These are phyloP conservation scores for Pluvianellus socialis DNA, from an alignment of 2,113 vertebrate species.

Conservation along the genomic window DNA sequence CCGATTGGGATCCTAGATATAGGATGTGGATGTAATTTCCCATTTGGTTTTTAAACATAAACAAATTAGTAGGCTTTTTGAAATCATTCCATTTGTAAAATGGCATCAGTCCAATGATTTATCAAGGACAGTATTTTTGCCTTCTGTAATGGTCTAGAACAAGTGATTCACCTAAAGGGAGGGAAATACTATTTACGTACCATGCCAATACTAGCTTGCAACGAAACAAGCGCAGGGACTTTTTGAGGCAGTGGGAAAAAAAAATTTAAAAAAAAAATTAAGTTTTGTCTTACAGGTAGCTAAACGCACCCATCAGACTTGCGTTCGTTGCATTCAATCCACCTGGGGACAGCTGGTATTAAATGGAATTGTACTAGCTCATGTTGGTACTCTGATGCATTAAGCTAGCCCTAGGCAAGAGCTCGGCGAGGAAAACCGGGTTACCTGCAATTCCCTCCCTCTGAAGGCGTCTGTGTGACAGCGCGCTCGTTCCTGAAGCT, in stretches of 20 bases:
- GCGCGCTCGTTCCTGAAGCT: not conserved
- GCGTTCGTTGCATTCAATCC: not conserved
- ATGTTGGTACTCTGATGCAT: not conserved
- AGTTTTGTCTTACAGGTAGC: not conserved
- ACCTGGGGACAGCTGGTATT: not conserved
- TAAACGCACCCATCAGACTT: not conserved
- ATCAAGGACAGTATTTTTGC: not conserved
- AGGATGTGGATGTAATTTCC: not conserved
- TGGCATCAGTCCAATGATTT: not conserved
- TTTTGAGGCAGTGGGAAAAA: not conserved
- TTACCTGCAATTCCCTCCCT: not conserved
- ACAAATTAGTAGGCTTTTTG: not conserved
- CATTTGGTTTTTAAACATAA: not conserved
- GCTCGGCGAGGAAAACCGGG: not conserved
- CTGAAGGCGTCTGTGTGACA: not conserved
- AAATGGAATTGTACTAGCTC: not conserved
- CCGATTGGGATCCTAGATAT: not conserved
- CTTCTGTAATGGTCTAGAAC: not conserved
- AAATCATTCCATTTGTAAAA: not conserved
- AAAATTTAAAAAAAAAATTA: accelerated
- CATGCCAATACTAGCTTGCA: not conserved
- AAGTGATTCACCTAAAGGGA: not conserved
- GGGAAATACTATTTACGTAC: not conserved
- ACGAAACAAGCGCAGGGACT: not conserved
- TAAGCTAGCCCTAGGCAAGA: not conserved